phyloP scores from a whole-genome alignment of 92 coral and sea anemone genomes.

The Porites rus region DNA sequence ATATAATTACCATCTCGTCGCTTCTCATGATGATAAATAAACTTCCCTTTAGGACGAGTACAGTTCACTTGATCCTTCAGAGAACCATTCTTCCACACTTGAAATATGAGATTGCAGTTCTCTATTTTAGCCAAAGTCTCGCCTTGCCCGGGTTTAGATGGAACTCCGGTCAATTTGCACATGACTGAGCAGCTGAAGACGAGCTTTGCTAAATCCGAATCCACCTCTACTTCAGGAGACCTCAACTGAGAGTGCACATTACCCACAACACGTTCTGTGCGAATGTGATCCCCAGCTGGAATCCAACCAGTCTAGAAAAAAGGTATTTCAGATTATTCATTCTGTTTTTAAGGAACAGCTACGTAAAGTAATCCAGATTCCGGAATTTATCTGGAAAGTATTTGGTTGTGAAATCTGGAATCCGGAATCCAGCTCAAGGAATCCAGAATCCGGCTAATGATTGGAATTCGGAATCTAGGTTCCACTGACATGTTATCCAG shows the following conservation, averaged over 20 bases:
- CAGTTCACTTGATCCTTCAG: constrained; percentile 73
- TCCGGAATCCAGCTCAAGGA: too few relatives aligned
- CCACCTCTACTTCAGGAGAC: constrained; percentile 59
- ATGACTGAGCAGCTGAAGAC: constrained; percentile 75
- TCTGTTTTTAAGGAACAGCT: neutral
- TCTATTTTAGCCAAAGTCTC: constrained; percentile 70
- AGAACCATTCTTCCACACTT: constrained; percentile 52
- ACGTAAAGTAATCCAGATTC: neutral
- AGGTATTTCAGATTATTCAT: too few relatives aligned
- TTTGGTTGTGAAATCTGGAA: too few relatives aligned
- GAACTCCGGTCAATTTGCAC: constrained; percentile 69
- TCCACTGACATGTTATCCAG: too few relatives aligned
- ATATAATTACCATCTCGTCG: constrained; percentile 66
- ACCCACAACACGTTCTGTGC: constrained; percentile 82
- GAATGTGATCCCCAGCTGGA: constrained; percentile 70
- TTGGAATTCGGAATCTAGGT: too few relatives aligned
- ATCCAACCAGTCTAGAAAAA: constrained; percentile 73
- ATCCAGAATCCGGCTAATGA: too few relatives aligned
- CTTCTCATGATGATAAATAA: constrained; percentile 53
- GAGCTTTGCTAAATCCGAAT: constrained; percentile 63
- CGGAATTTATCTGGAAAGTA: neutral
- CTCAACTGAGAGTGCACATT: constrained; percentile 62
- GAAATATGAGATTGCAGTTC: constrained; percentile 74
- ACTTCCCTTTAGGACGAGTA: constrained; percentile 71
- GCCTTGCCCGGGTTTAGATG: constrained; percentile 21